A percentile compares a stretch with the other conserved stretches of the same genome.
Conservation (phyloP, 2,888 invertebrate genomes). For the Melolontha melolontha region DNA sequence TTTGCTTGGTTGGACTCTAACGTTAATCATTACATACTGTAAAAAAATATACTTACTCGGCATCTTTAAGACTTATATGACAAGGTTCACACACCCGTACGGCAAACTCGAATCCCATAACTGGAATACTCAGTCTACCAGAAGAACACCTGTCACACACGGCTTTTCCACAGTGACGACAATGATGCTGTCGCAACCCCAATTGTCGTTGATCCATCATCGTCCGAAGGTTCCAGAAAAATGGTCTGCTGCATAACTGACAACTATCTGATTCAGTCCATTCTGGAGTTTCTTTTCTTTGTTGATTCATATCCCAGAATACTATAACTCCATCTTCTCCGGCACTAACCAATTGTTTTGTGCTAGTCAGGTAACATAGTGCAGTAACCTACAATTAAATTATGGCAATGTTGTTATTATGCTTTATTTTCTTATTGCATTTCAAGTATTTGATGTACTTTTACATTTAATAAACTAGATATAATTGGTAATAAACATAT, state of each 20-base stretch:
- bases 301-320: slow-evolving; percentile 94
- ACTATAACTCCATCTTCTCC: slow-evolving; percentile 93
- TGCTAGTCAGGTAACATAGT: slow-evolving; percentile 84
- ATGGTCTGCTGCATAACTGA: slow-evolving; percentile 93
- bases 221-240: slow-evolving; percentile 98
- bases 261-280: slow-evolving; percentile 97
- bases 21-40: not conserved
- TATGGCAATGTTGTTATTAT: too few relatives aligned
- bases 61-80: slow-evolving; percentile 82
- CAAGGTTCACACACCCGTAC: slow-evolving; percentile 96
- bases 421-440: too few relatives aligned
- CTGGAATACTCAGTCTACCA: slow-evolving; percentile 89
- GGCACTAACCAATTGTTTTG: slow-evolving; percentile 86
- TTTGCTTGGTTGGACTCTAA: too few relatives aligned
- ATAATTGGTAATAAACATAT: too few relatives aligned
- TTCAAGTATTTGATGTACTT: too few relatives aligned
- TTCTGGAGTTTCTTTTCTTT: slow-evolving; percentile 91
- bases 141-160: slow-evolving; percentile 94
- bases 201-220: slow-evolving; percentile 98
- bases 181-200: slow-evolving; percentile 91
- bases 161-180: slow-evolving; percentile 94
- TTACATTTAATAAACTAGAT: too few relatives aligned
- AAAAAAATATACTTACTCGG: slow-evolving; percentile 78
- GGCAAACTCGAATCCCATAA: slow-evolving; percentile 98
- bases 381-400: slow-evolving; percentile 80